Conservation (phyloP, 1,140 invertebrate species). For the Copidosoma floridanum region DNA sequence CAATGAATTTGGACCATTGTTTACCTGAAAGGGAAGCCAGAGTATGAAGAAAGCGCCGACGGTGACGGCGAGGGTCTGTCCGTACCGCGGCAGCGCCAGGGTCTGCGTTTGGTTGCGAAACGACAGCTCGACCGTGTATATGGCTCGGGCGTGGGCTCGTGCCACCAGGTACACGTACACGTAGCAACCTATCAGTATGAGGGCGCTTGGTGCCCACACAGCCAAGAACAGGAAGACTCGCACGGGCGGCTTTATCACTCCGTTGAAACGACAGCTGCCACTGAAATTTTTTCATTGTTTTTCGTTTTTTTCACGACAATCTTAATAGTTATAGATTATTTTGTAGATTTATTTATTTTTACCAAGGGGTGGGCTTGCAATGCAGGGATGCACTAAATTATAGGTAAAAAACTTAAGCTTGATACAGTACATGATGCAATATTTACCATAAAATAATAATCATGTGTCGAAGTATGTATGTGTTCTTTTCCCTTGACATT, state of each 20-base stretch:
- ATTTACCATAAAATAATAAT: too few species aligned
- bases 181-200: slow-evolving; percentile 64
- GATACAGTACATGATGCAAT: too few species aligned
- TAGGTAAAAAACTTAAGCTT: too few species aligned
- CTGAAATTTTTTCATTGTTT: slow-evolving; percentile 35
- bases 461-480: too few species aligned
- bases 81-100: slow-evolving; percentile 58
- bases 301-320: slow-evolving; percentile 23
- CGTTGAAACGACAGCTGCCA: slow-evolving; percentile 54
- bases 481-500: too few species aligned
- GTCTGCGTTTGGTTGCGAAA: slow-evolving; percentile 57
- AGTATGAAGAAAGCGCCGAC: slow-evolving; percentile 63
- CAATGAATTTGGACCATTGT: too few species aligned
- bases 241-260: slow-evolving; percentile 54
- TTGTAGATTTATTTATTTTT: too few species aligned
- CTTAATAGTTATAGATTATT: background rate
- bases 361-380: too few species aligned
- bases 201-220: slow-evolving; percentile 61
- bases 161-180: slow-evolving; percentile 68
- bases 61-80: slow-evolving; percentile 64
- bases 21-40: slow-evolving; percentile 67
- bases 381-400: too few species aligned
- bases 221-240: slow-evolving; percentile 58
- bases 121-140: slow-evolving; percentile 65
- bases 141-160: slow-evolving; percentile 64